These are phyloP conservation scores for Lycodopsis pacificus DNA, from an alignment of 2,797 vertebrate species.

Conservation along the genomic window DNA sequence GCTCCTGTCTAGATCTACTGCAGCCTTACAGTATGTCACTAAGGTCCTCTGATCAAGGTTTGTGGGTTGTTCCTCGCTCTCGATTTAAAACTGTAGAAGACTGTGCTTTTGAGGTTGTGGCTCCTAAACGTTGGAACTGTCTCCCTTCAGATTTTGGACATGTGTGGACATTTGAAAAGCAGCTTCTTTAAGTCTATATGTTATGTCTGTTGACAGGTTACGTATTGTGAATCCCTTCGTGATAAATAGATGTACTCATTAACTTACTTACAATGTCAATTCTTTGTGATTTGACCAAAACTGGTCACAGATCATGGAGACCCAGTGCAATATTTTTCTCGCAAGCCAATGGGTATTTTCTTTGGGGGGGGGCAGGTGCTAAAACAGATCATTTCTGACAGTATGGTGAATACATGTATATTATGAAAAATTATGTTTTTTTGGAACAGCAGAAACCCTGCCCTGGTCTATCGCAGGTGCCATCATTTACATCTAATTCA, in stretches of 20 bases:
- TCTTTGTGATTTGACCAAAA: background rate
- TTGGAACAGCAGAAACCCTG: background rate
- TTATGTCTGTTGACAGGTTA: background rate
- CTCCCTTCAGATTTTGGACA: background rate
- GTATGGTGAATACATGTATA: background rate
- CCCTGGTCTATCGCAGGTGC: background rate
- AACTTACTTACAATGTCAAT: background rate
- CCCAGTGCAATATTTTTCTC: too few species aligned
- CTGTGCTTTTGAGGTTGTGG: background rate
- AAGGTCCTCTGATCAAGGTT: background rate
- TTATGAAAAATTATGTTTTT: background rate
- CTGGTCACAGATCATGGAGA: background rate
- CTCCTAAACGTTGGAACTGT: background rate
- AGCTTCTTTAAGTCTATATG: background rate
- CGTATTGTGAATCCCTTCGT: background rate
- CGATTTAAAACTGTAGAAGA: background rate
- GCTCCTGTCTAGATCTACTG: background rate
- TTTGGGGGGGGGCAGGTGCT: background rate
- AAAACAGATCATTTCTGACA: background rate
- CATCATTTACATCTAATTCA: slow-evolving; percentile 60
- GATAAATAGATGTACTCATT: background rate
- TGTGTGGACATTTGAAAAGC: background rate
- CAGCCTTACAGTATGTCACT: background rate
- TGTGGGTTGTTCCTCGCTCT: too few species aligned
- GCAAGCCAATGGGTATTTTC: too few species aligned